A percentile compares a stretch with the other conserved stretches of the same genome.
Evolutionary conservation across 35 echinoderm and acorn worm species (phyloP).

Genomic region (Lytechinus pictus): DNA sequence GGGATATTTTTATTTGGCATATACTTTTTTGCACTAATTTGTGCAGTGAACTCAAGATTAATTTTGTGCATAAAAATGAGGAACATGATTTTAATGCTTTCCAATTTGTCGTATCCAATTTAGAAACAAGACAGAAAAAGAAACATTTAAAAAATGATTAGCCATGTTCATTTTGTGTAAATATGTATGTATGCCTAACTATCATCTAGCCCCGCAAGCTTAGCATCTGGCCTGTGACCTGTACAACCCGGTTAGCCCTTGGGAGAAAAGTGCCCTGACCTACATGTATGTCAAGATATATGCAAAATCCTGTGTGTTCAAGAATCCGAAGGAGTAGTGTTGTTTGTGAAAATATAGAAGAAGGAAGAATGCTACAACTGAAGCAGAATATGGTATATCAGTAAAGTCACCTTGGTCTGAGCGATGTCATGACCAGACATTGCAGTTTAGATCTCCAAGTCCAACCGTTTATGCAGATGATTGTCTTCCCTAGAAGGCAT

Average conservation of each 20-base stretch:
- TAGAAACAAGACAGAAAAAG: background rate
- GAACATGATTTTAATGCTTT: too few relatives aligned
- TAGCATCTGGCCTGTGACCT: slow-evolving; percentile 44
- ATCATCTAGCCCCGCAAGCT: slow-evolving; percentile 47
- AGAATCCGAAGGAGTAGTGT: background rate
- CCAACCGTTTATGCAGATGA: background rate
- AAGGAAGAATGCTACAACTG: background rate
- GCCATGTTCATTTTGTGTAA: background rate
- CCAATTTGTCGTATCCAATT: background rate
- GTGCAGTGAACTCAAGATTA: background rate
- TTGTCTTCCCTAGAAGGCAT: background rate
- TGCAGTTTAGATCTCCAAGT: background rate
- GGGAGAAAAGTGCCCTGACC: slow-evolving; percentile 35
- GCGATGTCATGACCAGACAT: background rate
- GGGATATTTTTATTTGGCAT: background rate
- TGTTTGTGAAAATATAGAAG: background rate
- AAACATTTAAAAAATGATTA: background rate
- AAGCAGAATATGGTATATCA: background rate
- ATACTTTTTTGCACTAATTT: background rate
- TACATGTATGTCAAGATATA: background rate
- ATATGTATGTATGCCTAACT: slow-evolving; percentile 48
- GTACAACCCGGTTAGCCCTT: slow-evolving; percentile 41
- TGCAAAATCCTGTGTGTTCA: background rate
- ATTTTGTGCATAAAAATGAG: background rate
- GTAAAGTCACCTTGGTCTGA: background rate